Conservation (phyloP, 2,113 vertebrate genomes). For the Pionites leucogaster region DNA sequence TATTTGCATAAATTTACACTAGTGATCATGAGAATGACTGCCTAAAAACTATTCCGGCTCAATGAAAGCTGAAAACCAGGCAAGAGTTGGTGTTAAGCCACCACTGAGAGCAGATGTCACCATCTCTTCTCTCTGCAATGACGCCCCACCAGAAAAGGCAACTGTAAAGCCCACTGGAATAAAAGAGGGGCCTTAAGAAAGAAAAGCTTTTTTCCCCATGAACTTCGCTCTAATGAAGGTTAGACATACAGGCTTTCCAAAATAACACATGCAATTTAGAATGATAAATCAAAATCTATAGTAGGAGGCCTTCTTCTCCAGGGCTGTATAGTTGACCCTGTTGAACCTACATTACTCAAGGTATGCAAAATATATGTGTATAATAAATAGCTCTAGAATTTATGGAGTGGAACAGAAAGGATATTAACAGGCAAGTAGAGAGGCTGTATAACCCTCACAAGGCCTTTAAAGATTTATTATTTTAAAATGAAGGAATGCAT, state of each 20-base stretch:
- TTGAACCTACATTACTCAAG: conserved; percentile 67
- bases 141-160: conserved; percentile 33
- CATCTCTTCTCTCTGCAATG: background rate
- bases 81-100: background rate
- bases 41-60: background rate
- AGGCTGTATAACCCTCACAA: conserved; percentile 68
- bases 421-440: conserved; percentile 71
- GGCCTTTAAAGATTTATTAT: conserved; percentile 72
- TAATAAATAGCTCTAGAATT: conserved; percentile 72
- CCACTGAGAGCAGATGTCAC: conserved; percentile 20
- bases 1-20: background rate
- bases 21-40: background rate
- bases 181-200: conserved; percentile 39
- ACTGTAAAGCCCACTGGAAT: background rate
- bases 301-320: conserved; percentile 62
- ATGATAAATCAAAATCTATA: conserved; percentile 59
- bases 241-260: conserved; percentile 43
- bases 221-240: conserved; percentile 55
- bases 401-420: conserved; percentile 72
- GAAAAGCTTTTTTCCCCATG: conserved; percentile 45
- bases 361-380: conserved; percentile 72
- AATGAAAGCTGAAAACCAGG: background rate
- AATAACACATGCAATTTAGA: conserved; percentile 49
- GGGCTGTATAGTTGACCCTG: conserved; percentile 65
- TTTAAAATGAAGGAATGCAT: conserved; percentile 63